Base-by-base conservation (phyloP, 2,113 vertebrate species). In the Vicugna pacos region DNA sequence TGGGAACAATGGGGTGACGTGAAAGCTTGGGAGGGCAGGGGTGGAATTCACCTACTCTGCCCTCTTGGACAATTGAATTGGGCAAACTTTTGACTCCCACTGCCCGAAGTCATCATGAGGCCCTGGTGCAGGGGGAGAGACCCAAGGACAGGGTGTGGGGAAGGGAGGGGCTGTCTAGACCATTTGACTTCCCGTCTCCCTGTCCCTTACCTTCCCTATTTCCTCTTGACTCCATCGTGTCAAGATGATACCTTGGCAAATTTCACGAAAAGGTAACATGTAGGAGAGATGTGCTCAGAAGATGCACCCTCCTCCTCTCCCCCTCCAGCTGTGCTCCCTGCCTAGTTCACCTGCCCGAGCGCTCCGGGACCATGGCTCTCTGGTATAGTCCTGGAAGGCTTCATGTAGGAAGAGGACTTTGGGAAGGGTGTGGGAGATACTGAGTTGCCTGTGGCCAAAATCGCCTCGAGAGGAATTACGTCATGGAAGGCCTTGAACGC, bases 221-320 rank as follows among this genome's bases (percentile, higher is more conserved):
- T 85, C 50, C 50, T 79, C 76, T 28, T 2, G 26, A n/a, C 9
- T 38, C 58, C 16, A 4, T 17, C 28, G 35, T 54, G 9, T 46
- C 32, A 32, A 52, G 54, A 48, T 24, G 35, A 85, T 4, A 48
- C 5, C 6, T 60, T 52, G 38, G 56, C 4, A 50, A 42, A 70
- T 38, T 26, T 70, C 90, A 52, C 3, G 5, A 14, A 50, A 69
- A 52, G 19, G 17, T 50, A 60, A 32, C 6, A 2, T 8, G 3
- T 24, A 22, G 73, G 70, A 88, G 22, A 17, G 46, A n/a, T 2
- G 6, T 28, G 1, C 22, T 70, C 28, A 16, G 54, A 19, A 3
- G 17, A 0, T 1, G 0, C 3, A 4, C 4, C 5, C 35, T 50
- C 30, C 17, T 0, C 3, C 1, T 12, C 15, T 32, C 10, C 19